These are phyloP conservation scores for Cydia amplana DNA, from an alignment of 1,140 invertebrate genomes.

Conservation along the genomic window DNA sequence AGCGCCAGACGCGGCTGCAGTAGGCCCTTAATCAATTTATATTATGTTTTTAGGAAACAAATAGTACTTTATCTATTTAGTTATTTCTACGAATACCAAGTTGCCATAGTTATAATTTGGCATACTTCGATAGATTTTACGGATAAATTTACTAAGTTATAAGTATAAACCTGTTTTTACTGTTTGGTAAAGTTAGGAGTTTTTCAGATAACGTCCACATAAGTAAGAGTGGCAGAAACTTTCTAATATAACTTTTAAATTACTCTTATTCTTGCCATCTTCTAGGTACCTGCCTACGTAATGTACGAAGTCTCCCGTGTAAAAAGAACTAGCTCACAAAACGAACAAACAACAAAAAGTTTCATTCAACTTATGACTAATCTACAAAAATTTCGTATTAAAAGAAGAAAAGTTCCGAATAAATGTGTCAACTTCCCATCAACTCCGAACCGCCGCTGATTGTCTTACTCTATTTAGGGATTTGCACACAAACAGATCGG, in stretches of 20 bases:
- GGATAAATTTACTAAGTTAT: not conserved
- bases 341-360: not conserved
- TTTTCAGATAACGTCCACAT: not conserved
- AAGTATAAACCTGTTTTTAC: too few relatives aligned
- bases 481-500: constrained; percentile 47
- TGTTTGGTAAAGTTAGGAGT: too few relatives aligned
- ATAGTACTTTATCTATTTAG: too few relatives aligned
- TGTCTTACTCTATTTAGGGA: constrained; percentile 55
- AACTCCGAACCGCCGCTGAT: constrained; percentile 44
- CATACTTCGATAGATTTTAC: too few relatives aligned
- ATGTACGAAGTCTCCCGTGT: not conserved
- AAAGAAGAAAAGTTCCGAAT: constrained; percentile 18
- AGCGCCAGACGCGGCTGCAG: too few relatives aligned
- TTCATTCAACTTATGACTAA: constrained; percentile 8
- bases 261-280: not conserved
- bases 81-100: too few relatives aligned
- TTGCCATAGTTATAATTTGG: too few relatives aligned
- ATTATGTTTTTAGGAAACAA: too few relatives aligned
- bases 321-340: not conserved
- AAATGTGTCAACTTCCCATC: constrained; percentile 23
- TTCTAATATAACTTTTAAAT: not conserved
- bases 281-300: not conserved
- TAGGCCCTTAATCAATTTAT: too few relatives aligned
- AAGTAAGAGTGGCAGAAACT: not conserved
- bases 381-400: not conserved